Evolutionary conservation across 2,888 invertebrate species (phyloP), one percentile per base, ranked within the genome.

Genomic region (Oxycera nigricornis): DNA sequence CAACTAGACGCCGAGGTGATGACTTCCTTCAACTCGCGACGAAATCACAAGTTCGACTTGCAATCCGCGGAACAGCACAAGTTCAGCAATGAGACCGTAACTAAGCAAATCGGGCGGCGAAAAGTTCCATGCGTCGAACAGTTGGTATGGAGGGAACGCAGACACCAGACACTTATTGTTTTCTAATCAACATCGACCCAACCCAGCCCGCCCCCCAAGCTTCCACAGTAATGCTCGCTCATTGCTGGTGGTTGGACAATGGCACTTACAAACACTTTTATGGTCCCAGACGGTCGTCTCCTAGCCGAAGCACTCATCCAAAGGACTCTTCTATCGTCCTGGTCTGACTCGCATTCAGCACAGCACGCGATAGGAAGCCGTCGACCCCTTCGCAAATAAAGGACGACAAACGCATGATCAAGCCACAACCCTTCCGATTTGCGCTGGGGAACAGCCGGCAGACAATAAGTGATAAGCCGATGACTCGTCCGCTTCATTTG

Each of bases 1-100:
- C 20, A 22, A n/a, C 11, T 11, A 65, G 65, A 41, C 30, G 39
- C 41, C n/a, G 41, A 41, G 14, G 4, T 41, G 41, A 65, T n/a
- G n/a, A 65, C 4, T 61, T 31, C n/a, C 2, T 61, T 61, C 41
- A 65, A 65, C 30, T 65, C 65, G 22, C 39, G 39, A 41, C 14
- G 11, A 24, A 65, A 11, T 65, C 65, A 24, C 24, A 65, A 65
- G 65, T 30, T 20, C 65, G 65, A 59, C 59, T 59, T 59, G 30
- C 59, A 59, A 39, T 24, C 20, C 65, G 41, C 65, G 41, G 24
- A 4, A n/a, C 41, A 39, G 39, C 17, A 11, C 22, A 65, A 39
- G 24, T 24, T 14, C 65, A 39, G 26, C 65, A 61, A 61, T 61
- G 61, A 61, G 31, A 11, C 65, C 39, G 17, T 41, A 41, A 39